Evolutionary conservation across 2,888 invertebrate species (phyloP).

Genomic region (Eustalomyia histrio): DNA sequence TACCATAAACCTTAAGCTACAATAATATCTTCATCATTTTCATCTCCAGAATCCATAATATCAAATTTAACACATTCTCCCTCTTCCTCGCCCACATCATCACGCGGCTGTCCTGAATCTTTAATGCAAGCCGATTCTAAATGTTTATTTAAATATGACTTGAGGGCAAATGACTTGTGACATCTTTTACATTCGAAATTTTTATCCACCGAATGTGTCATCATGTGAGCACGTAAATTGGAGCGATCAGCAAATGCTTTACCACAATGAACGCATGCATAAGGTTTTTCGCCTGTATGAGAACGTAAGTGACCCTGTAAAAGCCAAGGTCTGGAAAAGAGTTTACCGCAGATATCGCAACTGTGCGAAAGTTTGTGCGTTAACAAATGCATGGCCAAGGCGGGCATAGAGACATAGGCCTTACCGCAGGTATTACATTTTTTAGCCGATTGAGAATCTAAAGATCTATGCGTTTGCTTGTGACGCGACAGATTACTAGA

Average conservation of each 20-base stretch:
- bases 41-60: constrained; percentile 72
- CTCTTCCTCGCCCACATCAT: constrained; percentile 45
- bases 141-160: constrained; percentile 97
- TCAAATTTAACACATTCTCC: constrained; percentile 22
- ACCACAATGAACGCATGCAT: constrained; percentile 95
- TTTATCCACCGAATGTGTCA: constrained; percentile 95
- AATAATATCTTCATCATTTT: constrained; percentile 79
- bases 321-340: constrained; percentile 97
- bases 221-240: constrained; percentile 96
- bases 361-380: constrained; percentile 96
- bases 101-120: constrained; percentile 74
- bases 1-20: constrained; percentile 73
- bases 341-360: constrained; percentile 95
- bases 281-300: constrained; percentile 96
- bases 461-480: constrained; percentile 94
- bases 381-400: constrained; percentile 94
- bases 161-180: constrained; percentile 94
- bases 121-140: constrained; percentile 92
- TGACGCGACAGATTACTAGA: constrained; percentile 93
- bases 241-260: constrained; percentile 97
- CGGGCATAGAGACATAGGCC: constrained; percentile 98
- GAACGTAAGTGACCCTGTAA: constrained; percentile 92
- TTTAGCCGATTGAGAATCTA: constrained; percentile 97
- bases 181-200: constrained; percentile 93
- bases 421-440: constrained; percentile 97